Base-by-base conservation (phyloP, 1,140 invertebrate species). In the Ganaspis sp. region DNA sequence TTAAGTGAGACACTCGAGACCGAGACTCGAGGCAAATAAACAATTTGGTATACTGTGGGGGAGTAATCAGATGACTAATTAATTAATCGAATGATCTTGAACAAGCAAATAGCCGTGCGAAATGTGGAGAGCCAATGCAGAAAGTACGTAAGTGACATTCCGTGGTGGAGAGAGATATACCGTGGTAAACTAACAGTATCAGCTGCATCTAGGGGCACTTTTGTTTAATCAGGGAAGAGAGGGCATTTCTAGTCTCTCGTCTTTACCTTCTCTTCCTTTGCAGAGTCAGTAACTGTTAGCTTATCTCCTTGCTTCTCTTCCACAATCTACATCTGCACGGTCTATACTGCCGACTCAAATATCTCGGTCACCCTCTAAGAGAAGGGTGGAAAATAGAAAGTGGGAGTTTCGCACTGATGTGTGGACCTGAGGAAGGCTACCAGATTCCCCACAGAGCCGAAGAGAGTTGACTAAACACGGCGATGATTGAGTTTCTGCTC, bases 151-250 rank as follows among this genome's bases (percentile, higher is more conserved):
- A 49, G 45, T 49, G 45, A n/a, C 17, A 49, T 49, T n/a, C 45
- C 45, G 45, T 49, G 45, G 45, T 49, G n/a, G 45, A 49, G 4
- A 49, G 45, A 17, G 45, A 49, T 15, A 49, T 49, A 49, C 76
- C 74, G 73, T 42, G 75, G 72, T 17, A 72, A 78, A 74, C 74
- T 53, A 58, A 78, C 69, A 21, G 26, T 45, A 9, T 15, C 77
- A 17, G 26, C 70, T 71, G 73, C 49, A 73, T 73, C 53, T 73
- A 78, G 74, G 72, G 69, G 73, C 78, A 80, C 80, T 82, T 81
- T 78, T 76, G 49, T 82, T 80, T 77, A 74, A 80, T 76, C 69
- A 78, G 78, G 21, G 73, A 73, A 78, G 78, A 82, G 74, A 80
- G 78, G 69, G 78, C 78, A 80, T 82, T 80, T 78, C 45, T 49